phyloP scores from a whole-genome alignment of 2,797 vertebrate species.

The Podarcis siculus region DNA sequence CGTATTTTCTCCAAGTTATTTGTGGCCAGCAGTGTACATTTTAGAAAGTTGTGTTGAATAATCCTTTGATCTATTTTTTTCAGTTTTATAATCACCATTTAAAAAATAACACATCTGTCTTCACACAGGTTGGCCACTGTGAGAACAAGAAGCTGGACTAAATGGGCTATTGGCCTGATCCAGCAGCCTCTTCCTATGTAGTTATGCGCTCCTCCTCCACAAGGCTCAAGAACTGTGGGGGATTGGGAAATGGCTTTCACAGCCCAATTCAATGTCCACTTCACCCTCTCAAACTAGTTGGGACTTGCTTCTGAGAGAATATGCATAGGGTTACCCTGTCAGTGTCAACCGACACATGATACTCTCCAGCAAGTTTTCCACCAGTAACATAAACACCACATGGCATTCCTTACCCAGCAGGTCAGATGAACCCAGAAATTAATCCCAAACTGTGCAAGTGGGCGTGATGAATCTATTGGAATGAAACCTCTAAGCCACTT shows the following conservation, averaged over 20 bases:
- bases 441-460: not conserved
- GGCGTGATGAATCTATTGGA: not conserved
- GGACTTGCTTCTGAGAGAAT: too few species aligned
- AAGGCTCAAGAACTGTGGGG: not conserved
- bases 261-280: too few species aligned
- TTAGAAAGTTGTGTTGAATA: conserved; percentile 55
- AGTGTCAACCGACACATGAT: not conserved
- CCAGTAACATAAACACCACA: not conserved
- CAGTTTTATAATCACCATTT: not conserved
- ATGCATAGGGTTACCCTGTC: not conserved
- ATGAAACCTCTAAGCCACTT: too few species aligned
- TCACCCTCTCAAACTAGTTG: too few species aligned
- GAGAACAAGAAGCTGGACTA: too few species aligned
- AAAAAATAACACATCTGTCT: not conserved
- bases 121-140: not conserved
- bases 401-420: too few species aligned
- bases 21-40: conserved; percentile 36
- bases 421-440: too few species aligned
- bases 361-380: not conserved
- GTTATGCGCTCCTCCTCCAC: too few species aligned
- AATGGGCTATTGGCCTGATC: too few species aligned
- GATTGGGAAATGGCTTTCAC: not conserved
- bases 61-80: conserved; percentile 45
- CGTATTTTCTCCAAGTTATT: conserved; percentile 56
- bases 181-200: too few species aligned